These are phyloP conservation scores for Sterrhoptilus dennistouni DNA, from an alignment of 2,113 vertebrate genomes.

Conservation along the genomic window DNA sequence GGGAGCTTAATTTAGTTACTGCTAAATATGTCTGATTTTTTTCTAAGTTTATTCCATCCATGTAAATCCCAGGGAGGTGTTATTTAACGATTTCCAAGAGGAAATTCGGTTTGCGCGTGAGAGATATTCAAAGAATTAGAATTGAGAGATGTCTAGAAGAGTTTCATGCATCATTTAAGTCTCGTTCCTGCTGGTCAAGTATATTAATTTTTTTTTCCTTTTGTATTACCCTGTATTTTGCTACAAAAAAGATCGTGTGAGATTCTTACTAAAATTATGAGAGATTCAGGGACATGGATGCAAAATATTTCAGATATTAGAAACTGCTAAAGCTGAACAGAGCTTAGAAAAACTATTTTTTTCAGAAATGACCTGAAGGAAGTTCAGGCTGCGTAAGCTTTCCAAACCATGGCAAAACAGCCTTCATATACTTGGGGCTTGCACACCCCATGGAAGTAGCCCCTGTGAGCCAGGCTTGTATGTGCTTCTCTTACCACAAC, in stretches of 20 bases:
- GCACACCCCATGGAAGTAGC: background rate
- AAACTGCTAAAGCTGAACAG: background rate
- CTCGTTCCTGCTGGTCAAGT: background rate
- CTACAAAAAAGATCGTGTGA: background rate
- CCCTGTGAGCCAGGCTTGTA: background rate
- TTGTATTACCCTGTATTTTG: background rate
- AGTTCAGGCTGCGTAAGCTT: background rate
- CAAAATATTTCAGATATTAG: background rate
- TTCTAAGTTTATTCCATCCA: background rate
- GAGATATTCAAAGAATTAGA: background rate
- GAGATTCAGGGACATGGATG: background rate
- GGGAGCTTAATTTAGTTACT: constrained; percentile 39
- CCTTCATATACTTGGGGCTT: background rate
- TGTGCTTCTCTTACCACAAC: background rate
- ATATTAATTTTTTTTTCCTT: background rate
- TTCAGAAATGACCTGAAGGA: background rate
- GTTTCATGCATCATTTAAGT: background rate
- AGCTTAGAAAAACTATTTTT: background rate
- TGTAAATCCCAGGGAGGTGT: background rate
- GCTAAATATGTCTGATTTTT: background rate
- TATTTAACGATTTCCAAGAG: background rate
- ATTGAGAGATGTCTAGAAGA: background rate
- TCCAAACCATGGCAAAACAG: background rate
- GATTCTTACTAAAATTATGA: background rate
- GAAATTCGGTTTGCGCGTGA: background rate